These are phyloP conservation scores for Naja naja DNA, from an alignment of 2,113 vertebrate genomes.

Conservation along the genomic window DNA sequence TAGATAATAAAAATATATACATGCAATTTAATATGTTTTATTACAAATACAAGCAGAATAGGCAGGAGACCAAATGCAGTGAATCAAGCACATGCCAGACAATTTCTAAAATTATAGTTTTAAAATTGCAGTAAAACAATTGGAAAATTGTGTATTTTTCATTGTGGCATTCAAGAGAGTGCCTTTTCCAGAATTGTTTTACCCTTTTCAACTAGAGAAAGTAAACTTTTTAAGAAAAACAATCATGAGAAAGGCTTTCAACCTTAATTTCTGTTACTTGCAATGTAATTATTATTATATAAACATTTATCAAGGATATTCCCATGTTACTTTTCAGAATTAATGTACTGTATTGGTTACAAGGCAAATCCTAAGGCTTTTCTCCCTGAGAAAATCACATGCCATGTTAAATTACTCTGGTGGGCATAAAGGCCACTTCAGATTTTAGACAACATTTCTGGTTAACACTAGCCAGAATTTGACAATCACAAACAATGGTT, in stretches of 20 bases:
- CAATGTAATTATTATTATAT: slow-evolving; percentile 19
- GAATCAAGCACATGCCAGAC: slow-evolving; percentile 65
- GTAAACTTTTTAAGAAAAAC: slow-evolving; percentile 43
- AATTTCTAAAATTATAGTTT: slow-evolving; percentile 35
- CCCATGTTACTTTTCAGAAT: neutral
- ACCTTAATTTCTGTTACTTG: slow-evolving; percentile 31
- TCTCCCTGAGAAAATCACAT: neutral
- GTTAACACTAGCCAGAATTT: neutral
- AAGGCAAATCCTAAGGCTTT: slow-evolving; percentile 29
- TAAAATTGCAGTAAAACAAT: slow-evolving; percentile 37
- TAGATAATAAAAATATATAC: slow-evolving; percentile 41
- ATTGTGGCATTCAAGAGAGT: slow-evolving; percentile 20
- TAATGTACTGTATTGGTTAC: slow-evolving; percentile 4
- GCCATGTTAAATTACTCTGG: neutral
- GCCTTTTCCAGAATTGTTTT: slow-evolving; percentile 40
- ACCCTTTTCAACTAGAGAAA: slow-evolving; percentile 41
- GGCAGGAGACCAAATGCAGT: slow-evolving; percentile 45
- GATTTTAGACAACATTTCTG: neutral
- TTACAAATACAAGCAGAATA: slow-evolving; percentile 44
- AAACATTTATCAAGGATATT: neutral
- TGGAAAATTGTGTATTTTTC: neutral
- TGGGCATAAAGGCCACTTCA: neutral
- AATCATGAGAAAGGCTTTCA: slow-evolving; percentile 27
- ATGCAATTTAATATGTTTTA: slow-evolving; percentile 56
- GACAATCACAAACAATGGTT: neutral